Conservation (phyloP, 1,140 invertebrate genomes). For the Drosophila pectinifera region DNA sequence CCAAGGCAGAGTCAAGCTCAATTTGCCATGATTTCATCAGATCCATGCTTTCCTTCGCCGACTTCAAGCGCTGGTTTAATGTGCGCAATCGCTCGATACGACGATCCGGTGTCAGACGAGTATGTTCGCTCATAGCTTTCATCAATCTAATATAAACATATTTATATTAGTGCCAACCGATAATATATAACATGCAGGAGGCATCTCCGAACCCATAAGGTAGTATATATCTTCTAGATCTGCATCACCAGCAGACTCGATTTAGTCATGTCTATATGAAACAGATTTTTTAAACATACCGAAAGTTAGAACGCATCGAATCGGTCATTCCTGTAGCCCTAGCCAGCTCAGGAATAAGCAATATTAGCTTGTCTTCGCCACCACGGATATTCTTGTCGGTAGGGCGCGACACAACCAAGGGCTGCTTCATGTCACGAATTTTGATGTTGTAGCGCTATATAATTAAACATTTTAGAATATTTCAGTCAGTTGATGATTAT, state of each 20-base stretch:
- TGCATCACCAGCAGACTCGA: too few species aligned
- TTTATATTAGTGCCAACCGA: too few species aligned
- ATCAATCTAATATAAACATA: slow-evolving; percentile 86
- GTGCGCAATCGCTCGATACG: slow-evolving; percentile 87
- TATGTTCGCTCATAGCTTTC: slow-evolving; percentile 87
- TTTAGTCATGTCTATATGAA: too few species aligned
- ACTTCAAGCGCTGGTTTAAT: slow-evolving; percentile 87
- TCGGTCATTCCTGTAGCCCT: slow-evolving; percentile 89
- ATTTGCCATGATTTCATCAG: slow-evolving; percentile 88
- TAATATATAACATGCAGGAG: too few species aligned
- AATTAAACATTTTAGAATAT: slow-evolving; percentile 18
- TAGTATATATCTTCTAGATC: too few species aligned
- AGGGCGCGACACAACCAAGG: slow-evolving; percentile 88
- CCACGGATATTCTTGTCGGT: slow-evolving; percentile 88
- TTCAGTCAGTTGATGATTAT: neutral
- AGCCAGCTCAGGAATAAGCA: slow-evolving; percentile 91
- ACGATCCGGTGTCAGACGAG: slow-evolving; percentile 87
- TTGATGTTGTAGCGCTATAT: slow-evolving; percentile 87
- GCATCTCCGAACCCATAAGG: too few species aligned
- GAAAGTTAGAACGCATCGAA: slow-evolving; percentile 86
- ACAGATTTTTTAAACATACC: too few species aligned
- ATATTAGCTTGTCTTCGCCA: slow-evolving; percentile 86
- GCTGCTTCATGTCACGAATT: slow-evolving; percentile 87
- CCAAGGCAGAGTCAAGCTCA: slow-evolving; percentile 86
- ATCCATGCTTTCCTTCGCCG: slow-evolving; percentile 85